Conservation (phyloP, 2,797 vertebrate species). For the Xiphophorus birchmanni region DNA sequence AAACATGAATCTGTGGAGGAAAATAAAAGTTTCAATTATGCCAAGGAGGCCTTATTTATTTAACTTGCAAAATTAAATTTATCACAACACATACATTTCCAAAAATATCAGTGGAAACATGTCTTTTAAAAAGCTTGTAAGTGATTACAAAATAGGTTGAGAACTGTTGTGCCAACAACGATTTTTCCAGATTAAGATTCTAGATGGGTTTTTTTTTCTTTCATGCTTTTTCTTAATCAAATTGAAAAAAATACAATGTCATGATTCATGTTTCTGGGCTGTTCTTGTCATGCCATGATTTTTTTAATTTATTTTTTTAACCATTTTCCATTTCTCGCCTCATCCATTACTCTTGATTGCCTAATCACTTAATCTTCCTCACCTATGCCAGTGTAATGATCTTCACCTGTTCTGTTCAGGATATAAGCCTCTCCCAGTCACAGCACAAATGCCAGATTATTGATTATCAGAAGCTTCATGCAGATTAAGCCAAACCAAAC, state of each 20-base stretch:
- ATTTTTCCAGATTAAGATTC: background rate
- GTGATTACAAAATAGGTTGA: background rate
- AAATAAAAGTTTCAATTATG: background rate
- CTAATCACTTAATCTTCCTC: background rate
- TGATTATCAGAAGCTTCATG: background rate
- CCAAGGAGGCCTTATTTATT: background rate
- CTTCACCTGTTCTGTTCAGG: background rate
- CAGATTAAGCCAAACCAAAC: background rate
- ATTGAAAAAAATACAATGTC: background rate
- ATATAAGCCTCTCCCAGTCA: background rate
- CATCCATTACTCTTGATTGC: background rate
- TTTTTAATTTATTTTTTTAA: background rate
- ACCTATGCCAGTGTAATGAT: background rate
- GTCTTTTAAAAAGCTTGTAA: background rate
- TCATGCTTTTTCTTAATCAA: background rate
- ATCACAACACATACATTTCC: background rate
- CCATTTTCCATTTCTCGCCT: background rate
- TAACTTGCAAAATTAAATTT: background rate
- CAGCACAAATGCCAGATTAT: background rate
- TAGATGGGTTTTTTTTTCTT: background rate
- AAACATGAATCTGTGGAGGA: background rate
- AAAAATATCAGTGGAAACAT: background rate
- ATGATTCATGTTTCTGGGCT: too few species aligned
- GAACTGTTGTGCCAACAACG: background rate
- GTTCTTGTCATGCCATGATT: too few species aligned